Evolutionary conservation across 2,888 invertebrate genomes (phyloP), one percentile per base, ranked within the genome.

Genomic region (Archips xylosteana): DNA sequence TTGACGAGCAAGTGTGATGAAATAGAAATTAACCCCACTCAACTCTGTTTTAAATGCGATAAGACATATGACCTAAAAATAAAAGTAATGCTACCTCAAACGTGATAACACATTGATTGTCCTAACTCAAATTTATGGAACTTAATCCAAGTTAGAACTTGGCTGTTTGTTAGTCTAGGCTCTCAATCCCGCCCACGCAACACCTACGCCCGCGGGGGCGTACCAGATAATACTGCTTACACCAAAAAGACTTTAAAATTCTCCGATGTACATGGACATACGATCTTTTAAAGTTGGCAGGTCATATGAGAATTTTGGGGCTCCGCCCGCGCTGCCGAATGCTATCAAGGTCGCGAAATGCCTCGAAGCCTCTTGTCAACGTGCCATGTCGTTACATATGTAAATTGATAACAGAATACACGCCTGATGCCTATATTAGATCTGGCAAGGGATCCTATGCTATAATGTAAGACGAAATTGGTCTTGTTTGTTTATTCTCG

Each of bases 141-240:
- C 71, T 74, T 65, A 34, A 54, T 61, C 59, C 49, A 60, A 49
- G 42, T 36, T 54, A 60, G 60, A 65, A 74, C 60, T 70, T 74
- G 65, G 74, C 74, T 65, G 59, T 61, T 74, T 61, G 65, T 69
- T 64, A 51, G 57, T 73, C 69, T 74, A 69, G 74, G 65, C 65
- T 74, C 59, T 73, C 68, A 49, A 64, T 74, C 75, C 82, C 87
- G 87, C 87, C 89, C 86, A 88, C 89, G 80, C 80, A 66, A 80
- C 85, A 80, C 89, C 88, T 82, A 88, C 88, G 59, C 51, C 34
- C 59, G 49, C 70, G 60, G 61, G 68, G 60, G 68, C 61, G 69
- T 49, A 34, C 70, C 15, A 23, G 62, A 42, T 42, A 62, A 42
- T 23, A 51, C 36, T 12, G 34, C 60, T 9, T 12, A 32, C 4